These are phyloP conservation scores for Troglohyphantes excavatus DNA, from an alignment of 2,888 invertebrate genomes.

Conservation along the genomic window DNA sequence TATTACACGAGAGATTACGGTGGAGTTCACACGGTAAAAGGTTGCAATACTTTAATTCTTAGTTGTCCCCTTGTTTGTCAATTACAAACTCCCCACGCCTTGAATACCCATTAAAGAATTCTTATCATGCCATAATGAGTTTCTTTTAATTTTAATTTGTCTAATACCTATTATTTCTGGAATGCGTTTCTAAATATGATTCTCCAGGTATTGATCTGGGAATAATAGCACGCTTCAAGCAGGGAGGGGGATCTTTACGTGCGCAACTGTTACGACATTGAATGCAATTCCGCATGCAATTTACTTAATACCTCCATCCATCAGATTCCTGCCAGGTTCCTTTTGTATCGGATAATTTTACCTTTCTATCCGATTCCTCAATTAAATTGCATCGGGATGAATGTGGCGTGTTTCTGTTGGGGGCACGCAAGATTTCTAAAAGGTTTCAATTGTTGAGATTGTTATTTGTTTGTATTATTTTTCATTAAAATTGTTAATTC, in stretches of 20 bases:
- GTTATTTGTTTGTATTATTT: too few relatives aligned
- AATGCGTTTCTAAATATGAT: neutral
- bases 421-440: neutral
- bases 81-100: neutral
- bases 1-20: too few relatives aligned
- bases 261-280: neutral
- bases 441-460: too few relatives aligned
- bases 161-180: neutral
- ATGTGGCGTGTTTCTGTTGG: conserved; percentile 1
- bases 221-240: neutral
- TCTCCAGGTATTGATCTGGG: neutral
- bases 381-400: neutral
- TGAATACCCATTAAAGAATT: neutral
- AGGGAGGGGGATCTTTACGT: neutral
- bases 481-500: too few relatives aligned
- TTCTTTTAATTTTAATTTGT: neutral
- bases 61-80: too few relatives aligned
- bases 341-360: conserved; percentile 13
- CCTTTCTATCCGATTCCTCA: neutral
- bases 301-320: conserved; percentile 20
- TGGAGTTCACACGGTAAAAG: too few relatives aligned
- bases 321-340: neutral
- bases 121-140: neutral
- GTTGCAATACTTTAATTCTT: too few relatives aligned
- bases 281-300: conserved; percentile 14